Percentiles rank a stretch among this genome's conserved stretches.
Conservation (phyloP, 2,888 invertebrate species). For the Suillia variegata region DNA sequence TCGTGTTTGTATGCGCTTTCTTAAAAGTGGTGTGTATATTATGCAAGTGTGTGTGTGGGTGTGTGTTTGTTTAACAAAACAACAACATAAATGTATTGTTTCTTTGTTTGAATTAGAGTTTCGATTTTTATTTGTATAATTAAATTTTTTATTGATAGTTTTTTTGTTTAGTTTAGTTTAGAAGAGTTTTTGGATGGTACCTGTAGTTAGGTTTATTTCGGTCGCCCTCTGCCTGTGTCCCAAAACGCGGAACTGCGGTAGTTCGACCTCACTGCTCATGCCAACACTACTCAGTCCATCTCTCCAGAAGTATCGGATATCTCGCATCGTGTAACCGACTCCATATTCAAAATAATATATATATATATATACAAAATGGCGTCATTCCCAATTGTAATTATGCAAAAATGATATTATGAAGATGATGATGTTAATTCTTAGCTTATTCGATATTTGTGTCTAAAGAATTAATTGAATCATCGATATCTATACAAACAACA, state of each 20-base stretch:
- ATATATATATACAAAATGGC: constrained; percentile 48
- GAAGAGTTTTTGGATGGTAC: constrained; percentile 71
- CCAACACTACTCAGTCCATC: constrained; percentile 91
- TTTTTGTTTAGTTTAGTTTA: constrained; percentile 38
- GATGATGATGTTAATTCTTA: constrained; percentile 25
- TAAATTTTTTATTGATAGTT: constrained; percentile 29
- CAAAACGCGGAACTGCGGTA: constrained; percentile 96
- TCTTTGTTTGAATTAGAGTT: constrained; percentile 10
- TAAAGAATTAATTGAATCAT: too few species aligned
- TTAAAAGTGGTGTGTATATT: too few species aligned
- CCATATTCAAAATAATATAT: constrained; percentile 47
- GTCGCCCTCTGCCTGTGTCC: constrained; percentile 94
- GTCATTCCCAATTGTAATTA: constrained; percentile 51
- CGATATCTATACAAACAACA: neutral
- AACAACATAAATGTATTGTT: constrained; percentile 16
- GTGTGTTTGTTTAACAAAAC: constrained; percentile 15
- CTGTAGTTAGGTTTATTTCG: constrained; percentile 94
- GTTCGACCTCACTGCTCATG: constrained; percentile 93
- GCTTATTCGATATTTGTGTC: neutral
- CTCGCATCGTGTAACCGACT: constrained; percentile 98
- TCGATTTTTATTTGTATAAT: neutral
- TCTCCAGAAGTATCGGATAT: constrained; percentile 97
- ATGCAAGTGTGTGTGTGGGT: constrained; percentile 2
- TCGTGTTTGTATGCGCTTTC: constrained; percentile 16
- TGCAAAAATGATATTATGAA: constrained; percentile 15